These are phyloP conservation scores for Adelges cooleyi DNA, from an alignment of 1,140 invertebrate species.

Conservation along the genomic window DNA sequence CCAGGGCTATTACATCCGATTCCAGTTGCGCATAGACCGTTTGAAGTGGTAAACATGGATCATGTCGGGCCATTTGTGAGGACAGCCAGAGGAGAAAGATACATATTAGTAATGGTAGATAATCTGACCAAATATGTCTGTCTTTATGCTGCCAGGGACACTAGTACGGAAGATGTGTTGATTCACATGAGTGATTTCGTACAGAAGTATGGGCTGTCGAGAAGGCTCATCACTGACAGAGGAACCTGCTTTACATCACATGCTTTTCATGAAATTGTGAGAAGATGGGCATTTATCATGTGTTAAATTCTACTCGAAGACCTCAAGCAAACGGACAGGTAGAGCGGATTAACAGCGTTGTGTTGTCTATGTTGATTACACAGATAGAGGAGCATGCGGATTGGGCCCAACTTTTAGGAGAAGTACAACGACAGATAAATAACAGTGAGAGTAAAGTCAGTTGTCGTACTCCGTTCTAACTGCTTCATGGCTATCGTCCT, in stretches of 20 bases:
- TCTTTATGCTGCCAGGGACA: neutral
- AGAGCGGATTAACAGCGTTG: neutral
- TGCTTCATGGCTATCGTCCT: neutral
- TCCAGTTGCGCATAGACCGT: too few relatives aligned
- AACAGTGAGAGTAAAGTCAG: neutral
- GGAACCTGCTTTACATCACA: neutral
- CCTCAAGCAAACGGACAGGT: neutral
- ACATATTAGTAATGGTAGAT: neutral
- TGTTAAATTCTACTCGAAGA: neutral
- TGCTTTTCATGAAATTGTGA: neutral
- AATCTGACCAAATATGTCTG: neutral
- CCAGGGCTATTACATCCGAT: neutral
- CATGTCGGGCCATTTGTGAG: neutral
- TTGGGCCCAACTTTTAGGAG: neutral
- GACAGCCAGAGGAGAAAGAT: neutral
- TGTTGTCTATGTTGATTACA: neutral
- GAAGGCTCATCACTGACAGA: neutral
- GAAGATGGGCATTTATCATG: neutral
- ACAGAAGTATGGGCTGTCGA: neutral
- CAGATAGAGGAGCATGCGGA: neutral
- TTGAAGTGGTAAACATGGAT: too few relatives aligned
- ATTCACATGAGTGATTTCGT: too few relatives aligned
- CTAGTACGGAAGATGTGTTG: neutral
- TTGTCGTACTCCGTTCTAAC: conserved; percentile 30
- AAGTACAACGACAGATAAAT: neutral